Base-by-base conservation (phyloP, 2,797 vertebrate genomes). In the Aplochiton taeniatus region DNA sequence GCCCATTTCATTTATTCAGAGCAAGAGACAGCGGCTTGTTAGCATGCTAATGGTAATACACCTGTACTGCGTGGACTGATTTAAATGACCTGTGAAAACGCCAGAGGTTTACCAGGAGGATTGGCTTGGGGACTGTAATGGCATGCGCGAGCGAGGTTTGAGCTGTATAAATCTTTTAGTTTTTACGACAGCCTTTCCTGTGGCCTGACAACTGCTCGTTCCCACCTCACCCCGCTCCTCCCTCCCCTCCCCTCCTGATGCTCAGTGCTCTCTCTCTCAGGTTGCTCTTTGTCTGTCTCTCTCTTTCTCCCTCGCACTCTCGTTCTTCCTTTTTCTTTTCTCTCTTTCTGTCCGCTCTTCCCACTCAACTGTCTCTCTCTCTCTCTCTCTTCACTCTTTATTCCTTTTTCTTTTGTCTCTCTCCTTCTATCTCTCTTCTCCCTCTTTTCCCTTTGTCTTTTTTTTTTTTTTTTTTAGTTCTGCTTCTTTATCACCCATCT, bases 111-210 rank as follows among this genome's bases (percentile, higher is more conserved):
- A 47, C 20, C 47, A 13, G 46, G 16, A 46, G 50, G 13, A 48
- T 48, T 31, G 53, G 52, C 14, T 44, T 52, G 43, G 42, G 16
- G 48, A n/a, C 19, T 58, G 13, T 55, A 49, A 50, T 55, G 68
- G 58, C 54, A 62, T 72, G 52, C 47, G 45, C 16, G 52, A 14
- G 45, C 58, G 57, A 62, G 54, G 58, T 55, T 53, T 63, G 51
- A 48, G 11, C 3, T 31, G 31, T 31, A 31, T 31, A 31, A 3
- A 31, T 31, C 31, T 31, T 44, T 19, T 63, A 63, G 59, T 65
- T 66, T 73, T 79, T 68, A 66, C 53, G 45, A 63, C 14, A 9
- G 13, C 61, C 8, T 19, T 64, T 66, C 51, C 61, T 44, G 46
- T 14, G 51, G 59, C 43, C 18, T 42, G 58, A 18, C 8, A 47